A percentile compares a stretch with the other conserved stretches of the same genome.
Evolutionary conservation across 2,888 invertebrate genomes (phyloP).

Genomic region (Sarcophaga variegata): DNA sequence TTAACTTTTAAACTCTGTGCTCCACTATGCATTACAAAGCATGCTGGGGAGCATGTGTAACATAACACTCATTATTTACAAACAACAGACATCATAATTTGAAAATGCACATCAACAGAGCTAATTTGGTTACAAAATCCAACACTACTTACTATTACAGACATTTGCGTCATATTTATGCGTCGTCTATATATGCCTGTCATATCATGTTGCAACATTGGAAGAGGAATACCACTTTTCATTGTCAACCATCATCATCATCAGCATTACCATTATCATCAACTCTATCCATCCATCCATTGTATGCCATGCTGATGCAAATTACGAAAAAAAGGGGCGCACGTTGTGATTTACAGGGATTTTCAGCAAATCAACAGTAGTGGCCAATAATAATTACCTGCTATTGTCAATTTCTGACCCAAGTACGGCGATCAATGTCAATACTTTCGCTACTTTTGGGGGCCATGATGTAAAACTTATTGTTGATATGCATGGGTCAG

Average conservation of each 20-base stretch:
- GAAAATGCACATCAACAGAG: constrained; percentile 20
- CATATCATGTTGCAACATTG: not conserved
- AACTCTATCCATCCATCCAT: constrained; percentile 12
- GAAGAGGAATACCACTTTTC: not conserved
- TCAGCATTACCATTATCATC: not conserved
- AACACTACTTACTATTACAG: not conserved
- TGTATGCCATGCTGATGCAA: not conserved
- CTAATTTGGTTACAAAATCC: constrained; percentile 48
- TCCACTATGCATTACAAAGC: too few species aligned
- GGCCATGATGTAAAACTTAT: not conserved
- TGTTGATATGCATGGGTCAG: too few species aligned
- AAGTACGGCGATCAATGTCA: constrained; percentile 38
- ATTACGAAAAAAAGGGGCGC: not conserved
- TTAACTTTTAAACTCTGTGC: too few species aligned
- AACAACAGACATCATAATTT: constrained; percentile 3
- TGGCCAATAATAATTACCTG: constrained; percentile 54
- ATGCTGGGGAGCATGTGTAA: too few species aligned
- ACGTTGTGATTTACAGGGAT: not conserved
- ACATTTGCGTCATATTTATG: too few species aligned
- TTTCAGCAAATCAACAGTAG: constrained; percentile 36
- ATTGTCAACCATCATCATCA: not conserved
- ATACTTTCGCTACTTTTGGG: not conserved
- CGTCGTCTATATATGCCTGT: too few species aligned
- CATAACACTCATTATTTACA: too few species aligned
- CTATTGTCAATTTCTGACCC: constrained; percentile 11